Conservation (phyloP, 2,888 invertebrate species). For the Bembecia ichneumoniformis region DNA sequence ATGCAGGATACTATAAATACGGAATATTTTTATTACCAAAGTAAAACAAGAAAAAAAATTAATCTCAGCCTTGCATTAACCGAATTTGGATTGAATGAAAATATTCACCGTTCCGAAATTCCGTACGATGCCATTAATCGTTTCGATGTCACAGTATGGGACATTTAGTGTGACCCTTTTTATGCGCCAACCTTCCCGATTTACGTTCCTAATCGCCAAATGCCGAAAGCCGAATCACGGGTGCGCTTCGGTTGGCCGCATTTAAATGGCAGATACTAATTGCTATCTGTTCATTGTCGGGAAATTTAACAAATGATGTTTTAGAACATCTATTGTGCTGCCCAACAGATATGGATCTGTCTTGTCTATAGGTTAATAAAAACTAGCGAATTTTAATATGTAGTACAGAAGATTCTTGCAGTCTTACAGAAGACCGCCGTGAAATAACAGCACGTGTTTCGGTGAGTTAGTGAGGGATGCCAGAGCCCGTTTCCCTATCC, state of each 20-base stretch:
- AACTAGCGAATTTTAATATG: no score
- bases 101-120: conserved; percentile 50
- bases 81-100: conserved; percentile 57
- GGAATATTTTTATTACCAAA: no score
- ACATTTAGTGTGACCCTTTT: conserved; percentile 71
- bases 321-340: conserved; percentile 13
- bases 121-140: conserved; percentile 62
- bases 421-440: no score
- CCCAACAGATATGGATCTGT: neutral
- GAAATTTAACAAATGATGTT: conserved; percentile 21
- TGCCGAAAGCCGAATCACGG: conserved; percentile 37
- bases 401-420: no score
- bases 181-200: conserved; percentile 48
- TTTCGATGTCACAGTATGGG: conserved; percentile 69
- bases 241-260: conserved; percentile 31
- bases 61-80: conserved; percentile 46
- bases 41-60: conserved; percentile 36
- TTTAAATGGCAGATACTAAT: conserved; percentile 40
- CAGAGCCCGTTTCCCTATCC: no score
- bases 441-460: no score
- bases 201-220: conserved; percentile 54
- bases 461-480: no score
- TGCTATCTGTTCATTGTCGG: conserved; percentile 25
- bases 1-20: no score
- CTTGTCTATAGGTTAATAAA: neutral